Evolutionary conservation across 2,888 invertebrate genomes (phyloP), one percentile per base, ranked within the genome.

Genomic region (Alcis repandata): DNA sequence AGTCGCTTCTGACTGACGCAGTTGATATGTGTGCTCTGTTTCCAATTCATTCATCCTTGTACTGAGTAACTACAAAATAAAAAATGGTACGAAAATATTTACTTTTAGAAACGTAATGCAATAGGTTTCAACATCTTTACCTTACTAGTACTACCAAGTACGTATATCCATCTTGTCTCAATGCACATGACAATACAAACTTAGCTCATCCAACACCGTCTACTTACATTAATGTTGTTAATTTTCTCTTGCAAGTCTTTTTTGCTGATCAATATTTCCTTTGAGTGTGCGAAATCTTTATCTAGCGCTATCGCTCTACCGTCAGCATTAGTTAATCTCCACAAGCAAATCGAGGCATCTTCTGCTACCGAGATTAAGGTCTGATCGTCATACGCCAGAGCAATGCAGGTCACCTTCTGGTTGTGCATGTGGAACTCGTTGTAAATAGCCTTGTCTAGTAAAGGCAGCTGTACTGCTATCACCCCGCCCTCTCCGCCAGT

Each of bases 1-100:
- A 15, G 96, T 92, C 56, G 97, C 96, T 79, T 98, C 96, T 41
- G 95, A 96, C 88, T 98, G 96, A 27, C 97, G 94, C 75, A 97
- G 93, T 84, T 98, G 97, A 82, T 98, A 98, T 0, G 96, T 95
- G 79, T 97, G 97, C 84, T 98, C 98, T 13, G 97, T 96, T 81
- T 97, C 96, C 74, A 98, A 91, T 85, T 99, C 98, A 71, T 96
- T 96, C 83, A 98, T 95, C 54, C 98, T 94, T 20, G 95, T 94
- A 72, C 95, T 95, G 27, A 96, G 84, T 65, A 93, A 78, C 94
- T 94, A 71, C 68, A 84, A 8, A 6, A 27, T 27, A 2, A 27
- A 27, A 27, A 27, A 27, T n/a, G n/a, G n/a, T n/a, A n/a, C n/a
- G n/a, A n/a, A n/a, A n/a, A n/a, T n/a, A n/a, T n/a, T n/a, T n/a